Conservation (phyloP, 2,797 vertebrate genomes). For the Semotilus atromaculatus region DNA sequence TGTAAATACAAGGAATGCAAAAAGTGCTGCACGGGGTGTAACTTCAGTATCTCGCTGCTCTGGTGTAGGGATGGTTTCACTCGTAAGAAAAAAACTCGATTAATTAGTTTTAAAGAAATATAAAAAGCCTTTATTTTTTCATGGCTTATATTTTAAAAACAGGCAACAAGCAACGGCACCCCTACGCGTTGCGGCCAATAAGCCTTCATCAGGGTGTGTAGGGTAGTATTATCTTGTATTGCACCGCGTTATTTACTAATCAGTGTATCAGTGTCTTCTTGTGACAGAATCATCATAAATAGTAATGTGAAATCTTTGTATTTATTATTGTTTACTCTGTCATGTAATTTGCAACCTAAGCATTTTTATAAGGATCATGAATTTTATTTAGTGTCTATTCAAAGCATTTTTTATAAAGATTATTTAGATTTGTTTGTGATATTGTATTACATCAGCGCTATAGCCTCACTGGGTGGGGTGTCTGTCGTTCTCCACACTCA, state of each 20-base stretch:
- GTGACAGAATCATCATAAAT: background rate
- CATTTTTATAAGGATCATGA: background rate
- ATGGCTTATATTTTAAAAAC: too few relatives aligned
- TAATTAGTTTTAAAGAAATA: too few relatives aligned
- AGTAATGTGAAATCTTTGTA: background rate
- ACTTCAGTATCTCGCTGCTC: too few relatives aligned
- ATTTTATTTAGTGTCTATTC: background rate
- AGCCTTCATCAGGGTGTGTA: too few relatives aligned
- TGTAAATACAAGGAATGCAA: too few relatives aligned
- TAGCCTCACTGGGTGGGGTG: conserved; percentile 24
- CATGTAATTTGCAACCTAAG: background rate
- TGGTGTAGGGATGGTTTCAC: too few relatives aligned
- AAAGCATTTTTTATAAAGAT: background rate
- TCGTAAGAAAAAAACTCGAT: too few relatives aligned
- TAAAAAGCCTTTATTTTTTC: too few relatives aligned
- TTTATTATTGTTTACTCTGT: background rate
- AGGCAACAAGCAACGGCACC: too few relatives aligned
- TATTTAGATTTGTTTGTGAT: background rate
- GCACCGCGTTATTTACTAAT: background rate
- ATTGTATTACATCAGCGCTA: background rate
- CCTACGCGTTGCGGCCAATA: too few relatives aligned
- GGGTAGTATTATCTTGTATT: background rate
- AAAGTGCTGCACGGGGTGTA: too few relatives aligned
- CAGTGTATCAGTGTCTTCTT: background rate
- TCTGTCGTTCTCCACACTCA: background rate